Evolutionary conservation across 2,888 invertebrate species (phyloP).

Genomic region (Sarcophaga subvicina): DNA sequence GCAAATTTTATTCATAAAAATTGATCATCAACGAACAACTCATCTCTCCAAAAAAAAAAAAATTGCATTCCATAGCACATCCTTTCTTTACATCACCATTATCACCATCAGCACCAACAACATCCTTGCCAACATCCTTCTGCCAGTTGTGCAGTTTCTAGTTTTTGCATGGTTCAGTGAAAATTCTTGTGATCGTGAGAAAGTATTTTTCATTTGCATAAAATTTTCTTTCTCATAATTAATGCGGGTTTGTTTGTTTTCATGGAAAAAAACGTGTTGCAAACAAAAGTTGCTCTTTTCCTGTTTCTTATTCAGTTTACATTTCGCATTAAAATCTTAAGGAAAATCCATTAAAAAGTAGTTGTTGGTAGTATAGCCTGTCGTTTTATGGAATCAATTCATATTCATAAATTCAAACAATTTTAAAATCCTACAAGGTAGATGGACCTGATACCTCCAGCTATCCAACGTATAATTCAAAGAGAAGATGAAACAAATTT

Average conservation of each 20-base stretch:
- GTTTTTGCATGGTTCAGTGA: conserved; percentile 28
- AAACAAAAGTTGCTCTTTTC: conserved; percentile 55
- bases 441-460: too few relatives aligned
- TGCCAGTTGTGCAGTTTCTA: conserved; percentile 35
- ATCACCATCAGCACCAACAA: background rate
- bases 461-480: too few relatives aligned
- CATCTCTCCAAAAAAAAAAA: background rate
- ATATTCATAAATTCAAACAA: too few relatives aligned
- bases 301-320: conserved; percentile 16
- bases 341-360: background rate
- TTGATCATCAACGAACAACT: conserved; percentile 45
- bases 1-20: conserved; percentile 41
- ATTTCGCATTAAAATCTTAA: background rate
- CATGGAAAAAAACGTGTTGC: conserved; percentile 42
- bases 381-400: background rate
- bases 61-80: conserved; percentile 50
- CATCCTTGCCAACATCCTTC: conserved; percentile 26
- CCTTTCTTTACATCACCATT: background rate
- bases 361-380: conserved; percentile 14
- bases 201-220: conserved; percentile 60
- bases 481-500: too few relatives aligned
- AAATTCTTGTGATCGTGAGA: conserved; percentile 57
- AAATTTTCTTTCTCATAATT: conserved; percentile 1
- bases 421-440: too few relatives aligned
- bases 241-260: conserved; percentile 20